Evolutionary conservation across 2,113 vertebrate genomes (phyloP).

Genomic region (Otolemur garnettii): DNA sequence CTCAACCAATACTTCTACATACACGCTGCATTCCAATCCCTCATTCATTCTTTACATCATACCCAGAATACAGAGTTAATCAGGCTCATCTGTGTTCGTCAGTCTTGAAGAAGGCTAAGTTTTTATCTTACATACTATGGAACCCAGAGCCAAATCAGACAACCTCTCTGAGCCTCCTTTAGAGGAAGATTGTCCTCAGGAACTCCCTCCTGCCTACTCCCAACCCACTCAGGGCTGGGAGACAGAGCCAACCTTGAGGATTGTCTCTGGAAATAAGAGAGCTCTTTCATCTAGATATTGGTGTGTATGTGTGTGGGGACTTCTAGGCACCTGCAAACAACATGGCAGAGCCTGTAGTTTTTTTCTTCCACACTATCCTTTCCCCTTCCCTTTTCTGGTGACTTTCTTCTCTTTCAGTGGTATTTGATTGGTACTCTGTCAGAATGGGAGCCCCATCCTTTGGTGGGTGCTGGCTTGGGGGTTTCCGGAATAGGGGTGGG

Average conservation of each 20-base stretch:
- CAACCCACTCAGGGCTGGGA: not conserved
- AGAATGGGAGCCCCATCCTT: not conserved
- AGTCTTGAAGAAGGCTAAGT: not conserved
- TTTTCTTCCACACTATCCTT: not conserved
- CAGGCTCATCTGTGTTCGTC: not conserved
- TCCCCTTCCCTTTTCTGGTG: not conserved
- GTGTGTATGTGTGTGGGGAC: not conserved
- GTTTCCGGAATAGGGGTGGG: not conserved
- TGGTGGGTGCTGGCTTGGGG: conserved; percentile 2
- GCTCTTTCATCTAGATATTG: not conserved
- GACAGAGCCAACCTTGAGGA: not conserved
- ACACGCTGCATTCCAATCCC: not conserved
- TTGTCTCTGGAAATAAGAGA: not conserved
- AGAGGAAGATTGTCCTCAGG: conserved; percentile 12
- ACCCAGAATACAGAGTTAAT: not conserved
- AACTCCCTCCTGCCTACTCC: not conserved
- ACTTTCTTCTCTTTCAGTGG: not conserved
- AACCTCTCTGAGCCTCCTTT: not conserved
- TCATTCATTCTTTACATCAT: not conserved
- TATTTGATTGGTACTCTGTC: not conserved
- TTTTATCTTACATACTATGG: conserved; percentile 12
- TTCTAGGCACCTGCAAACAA: not conserved
- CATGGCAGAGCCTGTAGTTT: not conserved
- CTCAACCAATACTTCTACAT: too few relatives aligned
- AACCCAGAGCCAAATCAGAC: not conserved